Conservation (phyloP, 2,797 vertebrate genomes). For the Muscicapa comitata region DNA sequence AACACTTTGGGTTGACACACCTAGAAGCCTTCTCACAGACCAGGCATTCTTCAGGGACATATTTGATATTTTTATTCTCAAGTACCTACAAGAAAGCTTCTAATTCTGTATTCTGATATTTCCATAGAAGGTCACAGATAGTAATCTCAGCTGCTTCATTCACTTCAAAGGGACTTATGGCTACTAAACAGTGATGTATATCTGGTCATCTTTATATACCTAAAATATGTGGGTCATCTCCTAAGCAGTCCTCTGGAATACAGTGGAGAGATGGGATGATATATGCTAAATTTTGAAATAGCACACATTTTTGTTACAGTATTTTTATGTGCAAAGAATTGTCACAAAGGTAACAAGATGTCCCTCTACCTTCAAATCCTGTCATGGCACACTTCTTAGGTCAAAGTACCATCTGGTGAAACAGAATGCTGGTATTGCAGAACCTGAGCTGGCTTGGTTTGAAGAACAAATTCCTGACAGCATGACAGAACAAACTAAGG, state of each 20-base stretch:
- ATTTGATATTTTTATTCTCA: not conserved
- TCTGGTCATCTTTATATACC: not conserved
- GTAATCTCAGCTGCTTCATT: not conserved
- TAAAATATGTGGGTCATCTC: fast-evolving
- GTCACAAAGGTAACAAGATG: not conserved
- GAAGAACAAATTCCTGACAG: not conserved
- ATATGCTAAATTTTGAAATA: not conserved
- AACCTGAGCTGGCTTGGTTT: not conserved
- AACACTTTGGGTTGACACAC: not conserved
- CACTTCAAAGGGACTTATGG: not conserved
- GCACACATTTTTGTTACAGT: not conserved
- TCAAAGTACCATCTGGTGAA: not conserved
- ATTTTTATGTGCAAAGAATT: not conserved
- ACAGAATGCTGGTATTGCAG: not conserved
- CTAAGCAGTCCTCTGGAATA: not conserved
- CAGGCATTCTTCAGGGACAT: not conserved
- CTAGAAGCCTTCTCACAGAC: not conserved
- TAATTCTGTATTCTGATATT: not conserved
- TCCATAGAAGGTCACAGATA: not conserved
- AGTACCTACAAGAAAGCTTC: not conserved
- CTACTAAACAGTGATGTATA: not conserved
- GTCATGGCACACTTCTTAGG: not conserved
- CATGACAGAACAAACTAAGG: not conserved
- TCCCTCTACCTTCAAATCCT: not conserved
- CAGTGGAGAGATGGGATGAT: not conserved